Conservation (phyloP, 2,888 invertebrate genomes). For the Scaptomyza reducta region DNA sequence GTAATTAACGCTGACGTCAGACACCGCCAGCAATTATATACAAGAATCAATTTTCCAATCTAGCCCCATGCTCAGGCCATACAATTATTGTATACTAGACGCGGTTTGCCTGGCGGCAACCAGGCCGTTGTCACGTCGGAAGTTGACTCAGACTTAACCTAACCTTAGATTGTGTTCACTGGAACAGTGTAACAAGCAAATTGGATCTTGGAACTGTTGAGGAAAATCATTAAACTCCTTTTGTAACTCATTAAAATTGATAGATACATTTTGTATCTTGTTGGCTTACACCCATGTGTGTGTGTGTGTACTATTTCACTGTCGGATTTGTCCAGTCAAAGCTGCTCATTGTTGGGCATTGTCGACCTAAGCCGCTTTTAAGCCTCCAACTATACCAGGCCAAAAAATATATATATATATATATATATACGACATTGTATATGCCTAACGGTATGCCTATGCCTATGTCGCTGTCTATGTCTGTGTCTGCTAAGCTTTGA, state of each 20-base stretch:
- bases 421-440: background rate
- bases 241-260: slow-evolving; percentile 74
- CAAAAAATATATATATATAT: slow-evolving; percentile 27
- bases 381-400: slow-evolving; percentile 43
- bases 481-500: slow-evolving; percentile 64
- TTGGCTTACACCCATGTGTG: slow-evolving; percentile 8
- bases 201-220: slow-evolving; percentile 5
- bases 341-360: slow-evolving; percentile 65
- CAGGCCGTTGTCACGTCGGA: slow-evolving; percentile 70
- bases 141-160: slow-evolving; percentile 61
- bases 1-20: slow-evolving; percentile 79
- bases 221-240: slow-evolving; percentile 66
- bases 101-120: slow-evolving; percentile 34
- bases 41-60: slow-evolving; percentile 79
- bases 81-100: slow-evolving; percentile 28
- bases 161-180: slow-evolving; percentile 5
- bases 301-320: slow-evolving; percentile 67
- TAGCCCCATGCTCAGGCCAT: slow-evolving; percentile 41
- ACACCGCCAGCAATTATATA: slow-evolving; percentile 60
- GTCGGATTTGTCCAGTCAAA: slow-evolving; percentile 72
- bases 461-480: slow-evolving; percentile 3
- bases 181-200: slow-evolving; percentile 6
- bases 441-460: slow-evolving; percentile 52
- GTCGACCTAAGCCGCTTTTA: slow-evolving; percentile 58
- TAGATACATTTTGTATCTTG: slow-evolving; percentile 48